phyloP scores from a whole-genome alignment of 2,888 invertebrate species.

The Homarus gammarus region DNA sequence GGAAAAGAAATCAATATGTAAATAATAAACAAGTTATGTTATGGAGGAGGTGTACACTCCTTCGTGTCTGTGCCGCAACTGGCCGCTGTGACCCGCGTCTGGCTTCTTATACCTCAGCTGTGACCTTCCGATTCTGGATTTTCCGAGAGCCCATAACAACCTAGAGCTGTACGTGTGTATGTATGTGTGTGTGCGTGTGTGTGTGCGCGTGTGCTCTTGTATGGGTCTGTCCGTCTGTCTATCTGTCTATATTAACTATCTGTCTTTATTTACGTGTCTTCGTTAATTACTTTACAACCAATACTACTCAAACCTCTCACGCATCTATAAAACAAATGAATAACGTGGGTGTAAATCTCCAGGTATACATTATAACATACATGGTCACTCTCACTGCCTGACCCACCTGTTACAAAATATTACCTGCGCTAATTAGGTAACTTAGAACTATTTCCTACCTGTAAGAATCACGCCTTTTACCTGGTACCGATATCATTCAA shows the following conservation, averaged over 20 bases:
- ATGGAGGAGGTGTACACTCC: neutral
- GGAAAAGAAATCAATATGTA: neutral
- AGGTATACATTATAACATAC: too few relatives aligned
- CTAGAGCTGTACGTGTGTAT: neutral
- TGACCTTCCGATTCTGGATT: conserved; percentile 49
- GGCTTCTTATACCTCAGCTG: conserved; percentile 17
- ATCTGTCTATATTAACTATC: neutral
- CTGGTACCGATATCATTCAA: too few relatives aligned
- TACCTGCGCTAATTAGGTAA: too few relatives aligned
- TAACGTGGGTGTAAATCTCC: too few relatives aligned
- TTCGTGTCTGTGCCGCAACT: neutral
- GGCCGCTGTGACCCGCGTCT: neutral
- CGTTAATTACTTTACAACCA: too few relatives aligned
- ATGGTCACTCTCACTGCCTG: too few relatives aligned
- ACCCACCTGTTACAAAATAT: too few relatives aligned
- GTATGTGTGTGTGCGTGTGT: conserved; percentile 9
- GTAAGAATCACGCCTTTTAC: too few relatives aligned
- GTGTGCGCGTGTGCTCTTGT: neutral
- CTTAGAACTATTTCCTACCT: too few relatives aligned
- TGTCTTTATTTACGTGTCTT: too few relatives aligned
- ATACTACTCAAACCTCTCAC: too few relatives aligned
- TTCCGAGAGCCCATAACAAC: conserved; percentile 3
- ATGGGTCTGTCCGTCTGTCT: neutral
- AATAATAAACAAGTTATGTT: neutral
- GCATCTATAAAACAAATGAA: too few relatives aligned